A percentile compares a stretch with the other conserved stretches of the same genome.
These are phyloP conservation scores for Pyrocoelia pectoralis DNA, from an alignment of 2,888 invertebrate genomes.

Conservation along the genomic window DNA sequence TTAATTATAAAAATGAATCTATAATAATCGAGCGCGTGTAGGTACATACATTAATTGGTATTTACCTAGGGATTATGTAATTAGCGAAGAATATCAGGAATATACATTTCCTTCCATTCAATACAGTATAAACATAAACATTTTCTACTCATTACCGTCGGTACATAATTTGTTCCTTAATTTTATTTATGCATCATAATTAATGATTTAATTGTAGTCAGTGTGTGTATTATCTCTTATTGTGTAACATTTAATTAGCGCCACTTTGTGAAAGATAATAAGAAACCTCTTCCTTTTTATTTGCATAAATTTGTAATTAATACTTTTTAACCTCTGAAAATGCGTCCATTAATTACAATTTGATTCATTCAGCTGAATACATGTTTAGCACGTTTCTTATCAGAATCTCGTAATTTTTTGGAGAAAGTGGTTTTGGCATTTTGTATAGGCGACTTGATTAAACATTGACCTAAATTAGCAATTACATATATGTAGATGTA, in stretches of 20 bases:
- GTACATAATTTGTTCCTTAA: too few species aligned
- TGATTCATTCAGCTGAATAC: background rate
- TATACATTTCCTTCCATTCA: background rate
- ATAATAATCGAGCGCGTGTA: too few species aligned
- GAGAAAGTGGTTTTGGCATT: background rate
- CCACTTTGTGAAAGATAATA: background rate
- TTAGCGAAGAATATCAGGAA: background rate
- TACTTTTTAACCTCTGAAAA: background rate
- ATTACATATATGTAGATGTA: background rate
- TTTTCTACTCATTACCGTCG: too few species aligned
- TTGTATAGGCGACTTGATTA: background rate
- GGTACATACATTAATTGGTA: too few species aligned
- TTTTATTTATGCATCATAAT: background rate
- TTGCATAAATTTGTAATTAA: background rate
- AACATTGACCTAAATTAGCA: background rate
- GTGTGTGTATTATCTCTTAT: background rate
- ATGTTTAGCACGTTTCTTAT: background rate
- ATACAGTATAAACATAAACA: background rate
- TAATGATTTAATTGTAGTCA: background rate
- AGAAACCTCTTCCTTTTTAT: background rate
- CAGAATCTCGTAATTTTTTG: background rate
- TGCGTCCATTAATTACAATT: background rate
- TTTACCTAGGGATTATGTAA: too few species aligned
- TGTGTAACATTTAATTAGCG: background rate
- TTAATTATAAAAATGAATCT: too few species aligned